Evolutionary conservation across 1,140 invertebrate genomes (phyloP).

Genomic region (Pygmarrhopalites habei): DNA sequence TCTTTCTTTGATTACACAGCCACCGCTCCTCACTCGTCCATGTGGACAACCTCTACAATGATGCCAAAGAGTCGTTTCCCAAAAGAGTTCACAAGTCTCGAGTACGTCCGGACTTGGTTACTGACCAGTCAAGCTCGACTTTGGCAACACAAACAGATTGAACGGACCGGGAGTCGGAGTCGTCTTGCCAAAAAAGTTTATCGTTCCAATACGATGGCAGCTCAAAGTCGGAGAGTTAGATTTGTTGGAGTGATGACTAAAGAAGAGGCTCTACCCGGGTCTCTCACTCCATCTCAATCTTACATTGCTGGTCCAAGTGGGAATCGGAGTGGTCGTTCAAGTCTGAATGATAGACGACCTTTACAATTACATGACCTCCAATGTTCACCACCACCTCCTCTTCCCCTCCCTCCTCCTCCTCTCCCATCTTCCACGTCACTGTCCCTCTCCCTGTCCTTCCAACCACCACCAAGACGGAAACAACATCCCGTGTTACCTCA

Average conservation of each 20-base stretch:
- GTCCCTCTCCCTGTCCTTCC: conserved; percentile 10
- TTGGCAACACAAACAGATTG: conserved; percentile 10
- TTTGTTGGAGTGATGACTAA: conserved; percentile 3
- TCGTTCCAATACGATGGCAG: conserved; percentile 18
- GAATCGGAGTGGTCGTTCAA: neutral
- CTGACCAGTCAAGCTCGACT: conserved; percentile 30
- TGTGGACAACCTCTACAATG: conserved; percentile 34
- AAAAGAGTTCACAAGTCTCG: conserved; percentile 38
- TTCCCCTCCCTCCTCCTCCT: too few species aligned
- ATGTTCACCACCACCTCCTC: too few species aligned
- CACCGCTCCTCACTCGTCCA: conserved; percentile 25
- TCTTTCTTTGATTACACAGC: too few species aligned
- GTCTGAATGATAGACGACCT: too few species aligned
- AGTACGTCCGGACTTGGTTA: conserved; percentile 37
- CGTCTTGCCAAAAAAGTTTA: conserved; percentile 16
- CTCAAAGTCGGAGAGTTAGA: conserved; percentile 7
- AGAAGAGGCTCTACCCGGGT: too few species aligned
- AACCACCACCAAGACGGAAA: conserved; percentile 30
- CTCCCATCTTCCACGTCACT: neutral
- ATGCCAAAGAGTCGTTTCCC: conserved; percentile 26
- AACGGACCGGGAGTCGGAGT: neutral
- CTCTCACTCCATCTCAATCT: neutral
- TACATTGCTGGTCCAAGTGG: neutral
- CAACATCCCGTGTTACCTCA: conserved; percentile 33
- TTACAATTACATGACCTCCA: too few species aligned